A percentile compares a stretch with the other conserved stretches of the same genome.
Conservation (phyloP, 1,140 invertebrate species). For the Wiebesia pumilae region DNA sequence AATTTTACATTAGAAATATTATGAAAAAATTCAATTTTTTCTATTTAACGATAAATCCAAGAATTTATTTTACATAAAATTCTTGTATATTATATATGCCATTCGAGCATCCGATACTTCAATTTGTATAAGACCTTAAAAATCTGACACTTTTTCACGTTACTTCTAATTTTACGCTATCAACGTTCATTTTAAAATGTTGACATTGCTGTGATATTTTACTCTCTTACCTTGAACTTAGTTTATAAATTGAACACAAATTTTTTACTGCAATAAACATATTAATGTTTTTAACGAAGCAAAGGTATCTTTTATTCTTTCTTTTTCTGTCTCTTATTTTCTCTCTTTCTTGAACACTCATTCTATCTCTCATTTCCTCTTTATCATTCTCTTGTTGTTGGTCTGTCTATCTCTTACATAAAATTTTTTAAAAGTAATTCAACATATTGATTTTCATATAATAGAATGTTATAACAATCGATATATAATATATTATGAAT, state of each 20-base stretch:
- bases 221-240: neutral
- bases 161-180: constrained; percentile 4
- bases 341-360: too few relatives aligned
- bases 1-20: neutral
- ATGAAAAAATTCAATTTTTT: neutral
- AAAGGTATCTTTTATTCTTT: neutral
- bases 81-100: neutral
- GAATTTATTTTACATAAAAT: neutral
- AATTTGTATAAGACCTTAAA: constrained; percentile 20
- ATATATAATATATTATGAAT: too few relatives aligned
- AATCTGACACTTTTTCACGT: neutral
- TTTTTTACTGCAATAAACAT: constrained; percentile 65
- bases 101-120: neutral
- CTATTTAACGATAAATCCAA: neutral
- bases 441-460: too few relatives aligned
- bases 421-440: too few relatives aligned
- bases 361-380: too few relatives aligned
- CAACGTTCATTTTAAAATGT: constrained; percentile 34
- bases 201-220: constrained; percentile 1
- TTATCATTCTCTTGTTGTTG: too few relatives aligned
- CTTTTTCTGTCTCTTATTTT: neutral
- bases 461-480: too few relatives aligned
- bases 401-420: too few relatives aligned
- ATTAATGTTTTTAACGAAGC: constrained; percentile 65
- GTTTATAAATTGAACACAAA: constrained; percentile 56